These are phyloP conservation scores for Oncorhynchus mykiss DNA, from an alignment of 2,113 vertebrate species.

Conservation along the genomic window DNA sequence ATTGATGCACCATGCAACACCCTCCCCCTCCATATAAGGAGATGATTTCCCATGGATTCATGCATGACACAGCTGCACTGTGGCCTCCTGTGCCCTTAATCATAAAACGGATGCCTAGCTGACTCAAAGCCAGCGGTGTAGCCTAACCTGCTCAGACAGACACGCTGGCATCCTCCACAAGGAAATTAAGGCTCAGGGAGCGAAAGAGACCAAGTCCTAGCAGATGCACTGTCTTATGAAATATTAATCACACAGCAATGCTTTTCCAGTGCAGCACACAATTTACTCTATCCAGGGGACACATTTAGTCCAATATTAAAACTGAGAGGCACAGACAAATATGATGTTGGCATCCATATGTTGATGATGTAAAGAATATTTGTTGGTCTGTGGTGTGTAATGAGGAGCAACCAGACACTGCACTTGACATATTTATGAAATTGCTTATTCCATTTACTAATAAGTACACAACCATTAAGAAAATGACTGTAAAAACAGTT, in stretches of 20 bases:
- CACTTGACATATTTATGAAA: no score
- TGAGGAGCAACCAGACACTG: no score
- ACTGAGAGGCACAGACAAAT: slow-evolving; percentile 11
- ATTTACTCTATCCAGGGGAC: slow-evolving; percentile 38
- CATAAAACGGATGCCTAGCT: slow-evolving; percentile 9
- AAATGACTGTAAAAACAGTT: no score
- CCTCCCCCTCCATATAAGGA: no score
- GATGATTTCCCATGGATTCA: neutral
- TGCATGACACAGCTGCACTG: slow-evolving; percentile 3
- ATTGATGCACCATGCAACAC: neutral
- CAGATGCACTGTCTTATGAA: slow-evolving; percentile 34
- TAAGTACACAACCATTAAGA: no score
- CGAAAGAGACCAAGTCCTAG: slow-evolving; percentile 4
- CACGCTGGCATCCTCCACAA: slow-evolving; percentile 20
- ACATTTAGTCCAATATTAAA: slow-evolving; percentile 37
- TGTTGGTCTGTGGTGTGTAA: no score
- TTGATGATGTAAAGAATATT: no score
- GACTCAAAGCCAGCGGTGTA: slow-evolving; percentile 8
- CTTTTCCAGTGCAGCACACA: slow-evolving; percentile 29
- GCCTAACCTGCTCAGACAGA: slow-evolving; percentile 17
- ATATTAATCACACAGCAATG: slow-evolving; percentile 41
- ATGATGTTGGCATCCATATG: slow-evolving; percentile 12
- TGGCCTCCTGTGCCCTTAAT: slow-evolving; percentile 21
- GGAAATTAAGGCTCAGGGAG: slow-evolving; percentile 38
- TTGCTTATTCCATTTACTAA: no score